A percentile compares a stretch with the other conserved stretches of the same genome.
These are phyloP conservation scores for Nestor notabilis DNA, from an alignment of 2,113 vertebrate species.

Conservation along the genomic window DNA sequence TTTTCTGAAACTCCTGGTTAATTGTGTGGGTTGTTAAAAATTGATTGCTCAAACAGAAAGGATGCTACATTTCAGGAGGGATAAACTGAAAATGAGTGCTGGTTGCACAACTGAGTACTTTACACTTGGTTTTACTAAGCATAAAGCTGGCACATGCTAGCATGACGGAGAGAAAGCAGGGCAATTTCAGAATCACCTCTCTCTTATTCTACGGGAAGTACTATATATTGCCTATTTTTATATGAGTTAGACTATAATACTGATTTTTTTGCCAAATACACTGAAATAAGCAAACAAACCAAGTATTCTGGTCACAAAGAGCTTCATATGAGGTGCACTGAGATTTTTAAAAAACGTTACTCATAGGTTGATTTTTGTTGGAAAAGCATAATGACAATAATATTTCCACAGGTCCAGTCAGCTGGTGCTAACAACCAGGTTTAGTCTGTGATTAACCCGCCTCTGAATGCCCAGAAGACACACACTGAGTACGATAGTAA, in stretches of 20 bases:
- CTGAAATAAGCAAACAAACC: conserved; percentile 35
- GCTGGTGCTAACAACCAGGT: background rate
- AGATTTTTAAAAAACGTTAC: background rate
- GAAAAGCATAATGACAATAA: background rate
- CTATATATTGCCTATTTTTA: background rate
- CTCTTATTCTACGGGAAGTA: background rate
- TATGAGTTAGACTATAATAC: background rate
- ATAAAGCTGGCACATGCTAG: background rate
- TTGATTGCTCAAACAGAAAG: background rate
- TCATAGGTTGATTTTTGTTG: background rate
- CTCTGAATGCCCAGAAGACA: background rate
- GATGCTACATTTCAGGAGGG: background rate
- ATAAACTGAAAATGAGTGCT: background rate
- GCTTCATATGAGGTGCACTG: background rate
- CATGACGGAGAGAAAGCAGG: background rate
- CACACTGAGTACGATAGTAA: background rate
- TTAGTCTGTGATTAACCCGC: background rate
- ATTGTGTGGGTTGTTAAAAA: background rate
- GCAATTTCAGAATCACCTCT: background rate
- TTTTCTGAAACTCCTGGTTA: background rate
- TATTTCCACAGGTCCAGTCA: background rate
- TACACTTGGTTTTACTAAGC: conserved; percentile 4
- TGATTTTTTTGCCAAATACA: conserved; percentile 18
- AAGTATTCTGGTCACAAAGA: background rate
- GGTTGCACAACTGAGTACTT: conserved; percentile 3